Base-by-base conservation (phyloP, 1,140 invertebrate genomes). In the Scaptomyza graminum region DNA sequence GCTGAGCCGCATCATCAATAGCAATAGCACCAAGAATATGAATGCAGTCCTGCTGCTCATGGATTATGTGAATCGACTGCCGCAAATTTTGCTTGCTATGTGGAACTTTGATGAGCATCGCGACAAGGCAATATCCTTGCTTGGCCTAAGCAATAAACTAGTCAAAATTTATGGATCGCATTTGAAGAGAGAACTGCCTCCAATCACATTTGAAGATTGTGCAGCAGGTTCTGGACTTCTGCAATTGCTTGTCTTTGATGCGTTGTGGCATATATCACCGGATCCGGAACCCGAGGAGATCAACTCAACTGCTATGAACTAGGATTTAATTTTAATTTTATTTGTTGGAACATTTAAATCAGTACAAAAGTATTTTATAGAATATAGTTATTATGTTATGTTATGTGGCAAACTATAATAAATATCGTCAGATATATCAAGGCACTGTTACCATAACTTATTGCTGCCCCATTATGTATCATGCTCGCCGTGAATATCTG, bases 401-500 rank as follows among this genome's bases (percentile, higher is more conserved):
- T 74, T 54, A 83, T 56, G 37, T 51, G 47, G n/a, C 49, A 51
- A 64, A 85, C 9, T 15, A 71, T 49, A 6, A 87, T 12, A 6
- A 78, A 47, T 52, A 62, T 72, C 16, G 51, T 54, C 0, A 63
- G 41, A 37, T 67, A 79, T 6, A 65, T 46, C 13, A 81, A 46
- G 31, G 28, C 47, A 55, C 60, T 71, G 37, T 50, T 22, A 16
- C 31, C 43, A 52, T 9, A 34, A 0, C 13, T 44, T 28, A 12
- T 12, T 6, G 43, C 50, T 6, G 43, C 50, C 0, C 52, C 67
- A 8, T 76, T 88, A 41, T 68, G 63, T 4, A 51, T 61, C 83
- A 87, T 87, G 79, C 83, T 88, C 37, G 83, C 83, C 2, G 79
- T 76, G 0, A 70, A 65, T 34, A 76, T 59, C 6, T 79, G 71